phyloP scores from a whole-genome alignment of 2,888 invertebrate genomes.

The Leucophenga maculata region DNA sequence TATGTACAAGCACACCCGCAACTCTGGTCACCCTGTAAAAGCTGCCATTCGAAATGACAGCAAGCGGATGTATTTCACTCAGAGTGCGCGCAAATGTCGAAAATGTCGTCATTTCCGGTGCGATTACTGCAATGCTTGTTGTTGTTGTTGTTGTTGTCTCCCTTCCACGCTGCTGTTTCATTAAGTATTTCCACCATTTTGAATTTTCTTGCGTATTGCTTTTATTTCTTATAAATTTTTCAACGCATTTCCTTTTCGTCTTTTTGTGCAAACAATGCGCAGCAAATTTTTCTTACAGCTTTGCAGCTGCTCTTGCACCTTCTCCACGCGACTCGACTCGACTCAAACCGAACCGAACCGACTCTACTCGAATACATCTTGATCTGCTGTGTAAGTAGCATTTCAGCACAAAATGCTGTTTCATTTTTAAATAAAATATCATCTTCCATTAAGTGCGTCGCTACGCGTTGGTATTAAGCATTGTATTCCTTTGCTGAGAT shows the following conservation, averaged over 20 bases:
- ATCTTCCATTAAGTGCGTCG: conserved; percentile 53
- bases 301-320: not conserved
- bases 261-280: conserved; percentile 49
- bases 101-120: conserved; percentile 23
- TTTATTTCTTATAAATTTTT: conserved; percentile 48
- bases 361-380: too few species aligned
- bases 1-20: too few species aligned
- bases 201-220: conserved; percentile 8
- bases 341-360: too few species aligned
- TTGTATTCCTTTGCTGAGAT: not conserved
- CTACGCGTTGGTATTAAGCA: not conserved
- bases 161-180: not conserved
- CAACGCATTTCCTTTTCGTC: conserved; percentile 35
- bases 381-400: not conserved
- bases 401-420: conserved; percentile 37
- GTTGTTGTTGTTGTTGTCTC: not conserved
- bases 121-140: not conserved
- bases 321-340: not conserved
- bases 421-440: conserved; percentile 58
- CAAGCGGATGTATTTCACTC: conserved; percentile 58
- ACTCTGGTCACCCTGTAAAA: conserved; percentile 20
- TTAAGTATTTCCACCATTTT: not conserved
- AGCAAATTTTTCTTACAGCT: conserved; percentile 13
- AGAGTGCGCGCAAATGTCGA: conserved; percentile 16
- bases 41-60: conserved; percentile 39